Evolutionary conservation across 2,888 invertebrate genomes (phyloP).

Genomic region (Drosophila maculinotata): DNA sequence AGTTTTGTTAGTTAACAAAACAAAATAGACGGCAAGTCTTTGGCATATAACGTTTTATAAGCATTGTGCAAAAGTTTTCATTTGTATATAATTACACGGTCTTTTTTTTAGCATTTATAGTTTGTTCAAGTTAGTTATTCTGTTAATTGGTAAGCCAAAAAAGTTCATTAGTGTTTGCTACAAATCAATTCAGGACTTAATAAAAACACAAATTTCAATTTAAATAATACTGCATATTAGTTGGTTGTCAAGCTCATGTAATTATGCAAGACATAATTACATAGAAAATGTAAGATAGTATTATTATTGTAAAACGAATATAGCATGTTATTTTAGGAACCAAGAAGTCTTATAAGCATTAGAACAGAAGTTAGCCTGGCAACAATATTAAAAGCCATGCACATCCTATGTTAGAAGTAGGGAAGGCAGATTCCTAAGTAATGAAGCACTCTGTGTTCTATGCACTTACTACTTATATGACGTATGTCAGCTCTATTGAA

Average conservation of each 20-base stretch:
- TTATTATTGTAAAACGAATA: no score
- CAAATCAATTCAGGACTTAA: neutral
- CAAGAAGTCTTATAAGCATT: no score
- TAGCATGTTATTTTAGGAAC: no score
- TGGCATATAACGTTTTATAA: conserved; percentile 8
- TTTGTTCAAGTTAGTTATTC: conserved; percentile 6
- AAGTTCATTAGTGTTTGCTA: conserved; percentile 6
- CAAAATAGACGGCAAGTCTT: conserved; percentile 3
- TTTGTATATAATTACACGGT: conserved; percentile 29
- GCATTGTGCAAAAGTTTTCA: conserved; percentile 19
- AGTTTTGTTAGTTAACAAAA: conserved; percentile 24
- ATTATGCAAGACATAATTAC: no score
- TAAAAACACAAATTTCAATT: no score
- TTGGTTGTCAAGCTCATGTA: no score
- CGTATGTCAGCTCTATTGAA: conserved; percentile 12
- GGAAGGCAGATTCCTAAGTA: conserved; percentile 3
- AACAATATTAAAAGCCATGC: conserved; percentile 2
- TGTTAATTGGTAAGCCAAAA: conserved; percentile 21
- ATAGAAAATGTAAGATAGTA: no score
- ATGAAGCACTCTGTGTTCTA: conserved; percentile 7
- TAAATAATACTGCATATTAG: no score
- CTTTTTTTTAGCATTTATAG: conserved; percentile 16
- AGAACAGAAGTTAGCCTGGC: neutral
- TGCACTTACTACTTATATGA: neutral
- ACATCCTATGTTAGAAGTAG: neutral